phyloP scores from a whole-genome alignment of 2,797 vertebrate species.

The Chelonia mydas region DNA sequence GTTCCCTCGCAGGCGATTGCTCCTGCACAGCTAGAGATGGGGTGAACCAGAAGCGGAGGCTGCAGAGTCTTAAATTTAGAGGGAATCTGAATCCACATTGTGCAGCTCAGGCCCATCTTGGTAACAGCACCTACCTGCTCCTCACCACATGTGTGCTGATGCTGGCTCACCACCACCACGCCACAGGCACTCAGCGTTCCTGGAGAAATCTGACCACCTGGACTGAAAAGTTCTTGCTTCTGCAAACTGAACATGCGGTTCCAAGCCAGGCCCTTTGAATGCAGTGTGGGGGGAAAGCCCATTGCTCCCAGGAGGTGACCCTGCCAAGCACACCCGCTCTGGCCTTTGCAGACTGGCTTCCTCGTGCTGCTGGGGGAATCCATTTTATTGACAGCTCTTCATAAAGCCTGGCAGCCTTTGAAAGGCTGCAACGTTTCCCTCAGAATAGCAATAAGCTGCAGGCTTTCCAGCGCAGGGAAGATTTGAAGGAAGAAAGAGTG shows the following conservation, averaged over 20 bases:
- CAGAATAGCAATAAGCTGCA: constrained; percentile 59
- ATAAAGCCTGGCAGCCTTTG: constrained; percentile 53
- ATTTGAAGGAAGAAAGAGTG: constrained; percentile 44
- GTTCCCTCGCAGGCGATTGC: not conserved
- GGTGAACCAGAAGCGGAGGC: not conserved
- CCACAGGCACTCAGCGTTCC: not conserved
- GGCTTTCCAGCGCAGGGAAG: constrained; percentile 24
- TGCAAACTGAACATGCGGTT: not conserved
- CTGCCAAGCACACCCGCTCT: not conserved
- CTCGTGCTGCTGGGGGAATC: constrained; percentile 24
- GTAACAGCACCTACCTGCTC: too few relatives aligned
- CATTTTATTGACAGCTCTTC: constrained; percentile 56
- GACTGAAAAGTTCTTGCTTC: not conserved
- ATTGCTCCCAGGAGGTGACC: not conserved
- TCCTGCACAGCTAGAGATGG: not conserved
- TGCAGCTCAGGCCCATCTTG: not conserved
- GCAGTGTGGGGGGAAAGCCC: not conserved
- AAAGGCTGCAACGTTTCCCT: constrained; percentile 52
- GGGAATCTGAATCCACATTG: not conserved
- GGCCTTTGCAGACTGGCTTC: not conserved
- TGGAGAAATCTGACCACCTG: not conserved
- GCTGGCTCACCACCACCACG: too few relatives aligned
- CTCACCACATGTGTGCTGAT: not conserved
- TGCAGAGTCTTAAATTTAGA: not conserved
- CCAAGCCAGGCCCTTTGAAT: not conserved